These are phyloP conservation scores for Notothenia coriiceps DNA, from an alignment of 2,113 vertebrate species.

Conservation along the genomic window DNA sequence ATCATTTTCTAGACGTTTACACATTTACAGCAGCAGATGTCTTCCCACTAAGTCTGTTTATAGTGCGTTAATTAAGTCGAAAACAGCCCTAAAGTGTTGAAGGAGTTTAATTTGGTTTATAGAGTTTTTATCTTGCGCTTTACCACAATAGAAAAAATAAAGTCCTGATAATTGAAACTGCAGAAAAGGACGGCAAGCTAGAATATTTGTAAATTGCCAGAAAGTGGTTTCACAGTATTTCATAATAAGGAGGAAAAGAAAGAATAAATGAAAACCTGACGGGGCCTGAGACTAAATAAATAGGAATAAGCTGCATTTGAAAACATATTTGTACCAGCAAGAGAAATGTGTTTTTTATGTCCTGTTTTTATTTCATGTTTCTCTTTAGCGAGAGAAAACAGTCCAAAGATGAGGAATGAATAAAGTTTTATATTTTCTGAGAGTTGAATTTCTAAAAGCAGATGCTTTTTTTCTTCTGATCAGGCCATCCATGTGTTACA, in stretches of 20 bases:
- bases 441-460: constrained; percentile 13
- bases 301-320: neutral
- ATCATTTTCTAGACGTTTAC: neutral
- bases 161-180: neutral
- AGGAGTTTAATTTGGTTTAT: neutral
- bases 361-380: neutral
- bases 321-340: neutral
- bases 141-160: neutral
- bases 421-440: neutral
- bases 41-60: neutral
- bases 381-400: neutral
- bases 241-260: no score
- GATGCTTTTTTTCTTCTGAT: neutral
- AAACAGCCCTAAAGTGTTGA: neutral
- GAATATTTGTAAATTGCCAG: no score
- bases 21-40: neutral
- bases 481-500: no score
- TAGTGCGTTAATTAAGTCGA: neutral
- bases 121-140: neutral
- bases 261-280: no score
- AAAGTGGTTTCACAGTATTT: no score
- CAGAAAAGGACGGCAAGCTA: neutral
- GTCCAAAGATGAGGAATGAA: neutral
- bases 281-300: no score
- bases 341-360: neutral